Evolutionary conservation across 2,888 invertebrate genomes (phyloP), one percentile per base, ranked within the genome.

Genomic region (Zhengitettix transpicula): DNA sequence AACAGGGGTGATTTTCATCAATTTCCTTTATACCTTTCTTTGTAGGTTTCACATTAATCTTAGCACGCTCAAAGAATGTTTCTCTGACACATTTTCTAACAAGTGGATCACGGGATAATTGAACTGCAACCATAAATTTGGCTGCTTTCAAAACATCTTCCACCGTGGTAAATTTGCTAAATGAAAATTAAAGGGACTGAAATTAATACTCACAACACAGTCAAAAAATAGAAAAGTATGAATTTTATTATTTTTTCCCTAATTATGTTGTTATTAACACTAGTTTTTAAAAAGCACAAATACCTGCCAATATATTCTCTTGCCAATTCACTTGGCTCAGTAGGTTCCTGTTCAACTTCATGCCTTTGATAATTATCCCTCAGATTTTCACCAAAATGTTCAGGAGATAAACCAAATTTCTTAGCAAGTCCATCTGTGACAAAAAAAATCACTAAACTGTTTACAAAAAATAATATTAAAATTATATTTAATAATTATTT

Each of bases 311-410:
- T 44, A 56, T 55, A 62, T 55, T 59, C 59, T 55, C 42, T 40
- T 16, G 60, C 60, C 11, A 60, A 12, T 12, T 47, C 47, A 47
- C 47, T 68, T 0, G 95, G 94, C 65, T 91, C 87, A n/a, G 84
- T 80, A 0, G 86, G 82, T 67, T 89, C 90, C 71, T 97, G 96
- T 57, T 95, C 95, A 1, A 97, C 92, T 69, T 97, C 97, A 71
- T 95, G 90, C 14, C 93, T 78, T 71, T 93, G 92, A 72, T 97
- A 97, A 72, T 94, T 93, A 70, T 97, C 96, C 1, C 94, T 82
- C 10, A 98, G 78, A 76, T 99, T 98, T 75, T 97, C 96, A 0
- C 94, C 95, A 72, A 94, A 96, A 73, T 97, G 88, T 70, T 94
- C 92, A 0, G 98, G 93, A 0, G 87, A 83, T 58, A 99, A 75